These are phyloP conservation scores for Coregonus ussuriensis DNA, from an alignment of 2,797 vertebrate species.

Conservation along the genomic window DNA sequence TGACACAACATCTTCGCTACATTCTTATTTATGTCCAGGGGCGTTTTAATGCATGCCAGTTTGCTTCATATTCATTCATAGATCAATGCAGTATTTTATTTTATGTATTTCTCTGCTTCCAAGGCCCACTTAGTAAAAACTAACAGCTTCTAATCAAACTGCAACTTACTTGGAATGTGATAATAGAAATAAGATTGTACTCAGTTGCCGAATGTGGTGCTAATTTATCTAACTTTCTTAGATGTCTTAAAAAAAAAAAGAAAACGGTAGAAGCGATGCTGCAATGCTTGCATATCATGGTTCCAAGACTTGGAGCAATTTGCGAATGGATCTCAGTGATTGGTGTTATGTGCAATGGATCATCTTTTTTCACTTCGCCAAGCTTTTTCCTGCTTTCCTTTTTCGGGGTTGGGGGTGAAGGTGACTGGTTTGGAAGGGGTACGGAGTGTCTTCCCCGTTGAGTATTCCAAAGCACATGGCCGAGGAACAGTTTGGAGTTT, in stretches of 20 bases:
- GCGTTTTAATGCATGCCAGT: slow-evolving; percentile 61
- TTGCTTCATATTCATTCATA: slow-evolving; percentile 53
- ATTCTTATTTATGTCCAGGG: slow-evolving; percentile 38
- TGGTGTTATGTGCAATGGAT: slow-evolving; percentile 44
- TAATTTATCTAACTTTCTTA: slow-evolving; percentile 66
- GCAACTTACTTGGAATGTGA: slow-evolving; percentile 38
- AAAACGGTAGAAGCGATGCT: slow-evolving; percentile 27
- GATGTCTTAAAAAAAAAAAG: slow-evolving; percentile 28
- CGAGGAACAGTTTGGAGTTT: slow-evolving; percentile 22
- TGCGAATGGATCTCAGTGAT: slow-evolving; percentile 42
- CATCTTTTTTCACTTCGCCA: slow-evolving; percentile 49
- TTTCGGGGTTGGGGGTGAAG: slow-evolving; percentile 24
- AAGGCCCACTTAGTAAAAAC: slow-evolving; percentile 30
- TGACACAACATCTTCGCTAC: slow-evolving; percentile 48
- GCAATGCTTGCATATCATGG: slow-evolving; percentile 51
- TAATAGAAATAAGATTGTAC: slow-evolving; percentile 39
- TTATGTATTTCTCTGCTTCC: slow-evolving; percentile 46
- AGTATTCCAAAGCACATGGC: slow-evolving; percentile 28
- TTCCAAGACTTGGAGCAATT: slow-evolving; percentile 47
- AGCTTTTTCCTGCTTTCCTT: slow-evolving; percentile 25
- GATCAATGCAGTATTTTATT: slow-evolving; percentile 47
- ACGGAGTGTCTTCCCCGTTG: background rate
- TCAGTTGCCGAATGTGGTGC: slow-evolving; percentile 71
- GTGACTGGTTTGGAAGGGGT: background rate
- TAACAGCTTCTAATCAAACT: slow-evolving; percentile 28